Conservation (phyloP, 2,888 invertebrate genomes). For the Anodontia alba region DNA sequence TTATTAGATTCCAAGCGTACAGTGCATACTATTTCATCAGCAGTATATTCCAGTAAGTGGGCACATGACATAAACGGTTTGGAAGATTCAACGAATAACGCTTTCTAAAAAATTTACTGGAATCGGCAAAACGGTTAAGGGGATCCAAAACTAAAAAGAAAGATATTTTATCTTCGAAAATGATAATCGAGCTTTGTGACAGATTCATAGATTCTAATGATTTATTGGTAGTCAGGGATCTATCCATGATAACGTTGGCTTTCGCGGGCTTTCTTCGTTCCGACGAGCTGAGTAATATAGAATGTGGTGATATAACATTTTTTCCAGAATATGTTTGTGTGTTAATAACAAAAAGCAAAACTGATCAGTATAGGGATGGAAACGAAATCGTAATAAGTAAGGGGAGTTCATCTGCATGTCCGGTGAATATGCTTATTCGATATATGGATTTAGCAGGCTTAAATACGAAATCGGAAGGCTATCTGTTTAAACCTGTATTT, state of each 20-base stretch:
- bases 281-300: background rate
- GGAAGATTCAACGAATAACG: slow-evolving; percentile 41
- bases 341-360: slow-evolving; percentile 41
- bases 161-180: slow-evolving; percentile 33
- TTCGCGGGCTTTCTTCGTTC: slow-evolving; percentile 31
- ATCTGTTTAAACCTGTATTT: slow-evolving; percentile 50
- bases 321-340: background rate
- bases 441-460: slow-evolving; percentile 29
- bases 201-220: slow-evolving; percentile 8
- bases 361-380: slow-evolving; percentile 52
- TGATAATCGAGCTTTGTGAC: slow-evolving; percentile 32
- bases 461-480: slow-evolving; percentile 13
- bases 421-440: slow-evolving; percentile 40
- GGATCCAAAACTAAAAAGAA: slow-evolving; percentile 33
- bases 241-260: slow-evolving; percentile 43
- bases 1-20: slow-evolving; percentile 28
- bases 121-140: slow-evolving; percentile 33
- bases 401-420: slow-evolving; percentile 53
- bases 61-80: slow-evolving; percentile 33
- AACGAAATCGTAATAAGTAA: slow-evolving; percentile 46
- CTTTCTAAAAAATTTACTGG: slow-evolving; percentile 43
- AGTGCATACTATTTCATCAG: slow-evolving; percentile 32
- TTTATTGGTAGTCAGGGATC: slow-evolving; percentile 33
- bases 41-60: slow-evolving; percentile 44
- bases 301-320: background rate